These are phyloP conservation scores for Danio jaintianensis DNA, from an alignment of 2,797 vertebrate species.

Conservation along the genomic window DNA sequence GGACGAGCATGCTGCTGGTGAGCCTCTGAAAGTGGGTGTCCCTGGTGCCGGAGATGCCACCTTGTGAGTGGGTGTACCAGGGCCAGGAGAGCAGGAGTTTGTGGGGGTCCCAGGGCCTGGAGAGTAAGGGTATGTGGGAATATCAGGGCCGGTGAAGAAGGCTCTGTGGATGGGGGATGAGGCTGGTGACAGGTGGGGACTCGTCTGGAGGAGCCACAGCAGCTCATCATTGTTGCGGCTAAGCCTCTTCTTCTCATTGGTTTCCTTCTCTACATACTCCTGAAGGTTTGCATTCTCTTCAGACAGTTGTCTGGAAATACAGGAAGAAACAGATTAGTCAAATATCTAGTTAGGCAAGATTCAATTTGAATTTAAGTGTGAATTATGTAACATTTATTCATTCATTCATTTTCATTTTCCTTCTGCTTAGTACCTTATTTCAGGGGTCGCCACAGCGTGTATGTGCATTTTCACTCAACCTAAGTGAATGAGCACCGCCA, in stretches of 20 bases:
- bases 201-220: conserved; percentile 96
- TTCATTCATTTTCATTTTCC: no score
- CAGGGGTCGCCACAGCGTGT: no score
- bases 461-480: no score
- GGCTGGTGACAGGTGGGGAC: conserved; percentile 87
- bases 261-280: conserved; percentile 92
- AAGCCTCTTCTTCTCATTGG: conserved; percentile 92
- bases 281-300: conserved; percentile 96
- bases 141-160: conserved; percentile 75
- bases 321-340: conserved; percentile 6
- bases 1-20: conserved; percentile 60
- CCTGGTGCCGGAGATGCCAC: conserved; percentile 69
- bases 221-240: conserved; percentile 96
- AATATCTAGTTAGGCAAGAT: neutral
- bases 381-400: no score
- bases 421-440: no score
- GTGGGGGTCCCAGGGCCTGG: conserved; percentile 68
- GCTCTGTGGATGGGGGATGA: conserved; percentile 86
- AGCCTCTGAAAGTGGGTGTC: conserved; percentile 73
- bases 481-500: no score
- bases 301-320: conserved; percentile 87
- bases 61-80: conserved; percentile 65
- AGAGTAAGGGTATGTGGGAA: conserved; percentile 73
- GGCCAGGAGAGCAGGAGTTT: conserved; percentile 53
- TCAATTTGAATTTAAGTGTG: no score